A percentile compares a stretch with the other conserved stretches of the same genome.
These are phyloP conservation scores for Oostethus manadensis DNA, from an alignment of 2,113 vertebrate species.

Conservation along the genomic window DNA sequence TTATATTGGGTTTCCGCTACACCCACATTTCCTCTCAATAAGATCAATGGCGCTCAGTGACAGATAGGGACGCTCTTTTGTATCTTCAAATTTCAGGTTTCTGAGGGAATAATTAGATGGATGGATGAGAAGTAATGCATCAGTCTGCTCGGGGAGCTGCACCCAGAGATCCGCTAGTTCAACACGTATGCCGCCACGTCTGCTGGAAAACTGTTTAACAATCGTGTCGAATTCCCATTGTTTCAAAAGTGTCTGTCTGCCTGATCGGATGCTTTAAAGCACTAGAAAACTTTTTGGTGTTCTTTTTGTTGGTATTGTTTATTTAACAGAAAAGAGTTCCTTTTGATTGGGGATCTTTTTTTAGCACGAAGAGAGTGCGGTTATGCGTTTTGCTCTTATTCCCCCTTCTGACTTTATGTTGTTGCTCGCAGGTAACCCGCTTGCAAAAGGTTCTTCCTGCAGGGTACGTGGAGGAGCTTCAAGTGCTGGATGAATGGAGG, in stretches of 20 bases:
- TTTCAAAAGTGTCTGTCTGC: constrained; percentile 67
- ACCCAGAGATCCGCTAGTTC: constrained; percentile 68
- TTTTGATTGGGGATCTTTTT: constrained; percentile 56
- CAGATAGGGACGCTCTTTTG: constrained; percentile 79
- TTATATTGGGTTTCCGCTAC: constrained; percentile 78
- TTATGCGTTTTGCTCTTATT: constrained; percentile 41
- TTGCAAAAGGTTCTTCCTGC: constrained; percentile 37
- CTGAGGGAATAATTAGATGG: constrained; percentile 81
- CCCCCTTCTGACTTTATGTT: constrained; percentile 51
- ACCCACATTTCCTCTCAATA: constrained; percentile 79
- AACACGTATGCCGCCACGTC: constrained; percentile 56
- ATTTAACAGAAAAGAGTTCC: constrained; percentile 59
- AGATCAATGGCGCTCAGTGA: constrained; percentile 75
- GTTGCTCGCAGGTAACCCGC: constrained; percentile 47
- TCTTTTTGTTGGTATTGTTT: constrained; percentile 62
- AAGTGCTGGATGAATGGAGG: constrained; percentile 31
- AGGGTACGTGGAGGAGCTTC: constrained; percentile 27
- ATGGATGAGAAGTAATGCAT: constrained; percentile 75
- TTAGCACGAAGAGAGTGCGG: constrained; percentile 31
- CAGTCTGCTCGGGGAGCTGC: constrained; percentile 63
- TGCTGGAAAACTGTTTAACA: constrained; percentile 73
- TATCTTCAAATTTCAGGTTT: constrained; percentile 79
- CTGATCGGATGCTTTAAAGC: constrained; percentile 61
- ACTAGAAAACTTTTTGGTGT: constrained; percentile 63
- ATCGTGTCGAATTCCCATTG: constrained; percentile 65